Percentiles rank a stretch among this genome's conserved stretches.
Evolutionary conservation across 2,113 vertebrate species (phyloP).

Genomic region (Xenopus borealis): DNA sequence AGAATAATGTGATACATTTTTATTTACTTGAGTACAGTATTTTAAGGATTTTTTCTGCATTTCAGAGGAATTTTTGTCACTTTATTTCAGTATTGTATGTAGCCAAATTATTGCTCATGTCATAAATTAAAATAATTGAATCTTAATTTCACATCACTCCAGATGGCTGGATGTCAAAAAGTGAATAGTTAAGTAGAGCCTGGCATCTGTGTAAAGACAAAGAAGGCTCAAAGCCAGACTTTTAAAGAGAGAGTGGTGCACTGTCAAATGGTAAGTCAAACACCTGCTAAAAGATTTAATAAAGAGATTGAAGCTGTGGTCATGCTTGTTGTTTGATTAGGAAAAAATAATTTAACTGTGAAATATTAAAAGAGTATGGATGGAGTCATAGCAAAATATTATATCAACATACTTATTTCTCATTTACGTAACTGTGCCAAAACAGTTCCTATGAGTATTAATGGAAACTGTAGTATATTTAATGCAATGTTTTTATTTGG

Average conservation of each 20-base stretch:
- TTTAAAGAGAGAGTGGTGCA: constrained; percentile 53
- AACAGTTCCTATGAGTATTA: too few relatives aligned
- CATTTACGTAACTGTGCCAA: too few relatives aligned
- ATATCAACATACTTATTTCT: too few relatives aligned
- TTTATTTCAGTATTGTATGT: constrained; percentile 49
- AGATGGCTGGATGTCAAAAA: constrained; percentile 59
- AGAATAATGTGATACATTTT: constrained; percentile 66
- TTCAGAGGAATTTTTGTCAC: constrained; percentile 47
- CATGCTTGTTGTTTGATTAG: constrained; percentile 21
- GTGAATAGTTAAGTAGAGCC: constrained; percentile 62
- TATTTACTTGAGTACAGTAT: constrained; percentile 53
- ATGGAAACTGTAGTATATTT: too few relatives aligned
- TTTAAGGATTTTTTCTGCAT: constrained; percentile 49
- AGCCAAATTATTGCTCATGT: constrained; percentile 63
- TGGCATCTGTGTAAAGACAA: constrained; percentile 66
- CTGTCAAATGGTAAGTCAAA: constrained; percentile 50
- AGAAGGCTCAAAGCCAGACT: constrained; percentile 62
- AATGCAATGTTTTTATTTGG: too few relatives aligned
- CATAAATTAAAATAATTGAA: constrained; percentile 55
- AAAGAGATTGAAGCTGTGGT: constrained; percentile 50
- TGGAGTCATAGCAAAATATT: too few relatives aligned
- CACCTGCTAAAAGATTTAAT: constrained; percentile 62
- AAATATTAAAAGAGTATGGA: constrained; percentile 29
- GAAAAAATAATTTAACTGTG: constrained; percentile 46
- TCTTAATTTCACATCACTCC: constrained; percentile 61